Percentiles rank a stretch among this genome's conserved stretches.
phyloP scores from a whole-genome alignment of 2,888 invertebrate genomes.

The Ctenicera cuprea region DNA sequence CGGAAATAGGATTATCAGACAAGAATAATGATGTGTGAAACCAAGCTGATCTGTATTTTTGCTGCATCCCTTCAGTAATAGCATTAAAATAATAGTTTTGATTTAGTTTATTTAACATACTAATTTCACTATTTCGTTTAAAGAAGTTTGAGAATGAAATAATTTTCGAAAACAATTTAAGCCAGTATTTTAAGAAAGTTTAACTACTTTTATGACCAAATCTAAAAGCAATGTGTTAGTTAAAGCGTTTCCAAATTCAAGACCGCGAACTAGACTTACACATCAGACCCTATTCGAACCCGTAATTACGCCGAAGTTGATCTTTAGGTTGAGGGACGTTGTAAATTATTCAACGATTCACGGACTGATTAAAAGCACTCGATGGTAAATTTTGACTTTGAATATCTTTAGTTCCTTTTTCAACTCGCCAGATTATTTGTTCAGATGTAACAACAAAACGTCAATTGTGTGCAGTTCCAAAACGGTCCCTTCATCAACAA shows the following conservation, averaged over 20 bases:
- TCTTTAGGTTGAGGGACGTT: conserved; percentile 15
- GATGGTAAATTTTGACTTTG: not conserved
- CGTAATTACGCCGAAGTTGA: conserved; percentile 14
- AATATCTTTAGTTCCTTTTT: not conserved
- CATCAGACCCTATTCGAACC: not conserved
- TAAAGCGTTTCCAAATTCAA: no score
- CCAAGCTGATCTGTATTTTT: not conserved
- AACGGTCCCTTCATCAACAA: no score
- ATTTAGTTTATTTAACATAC: not conserved
- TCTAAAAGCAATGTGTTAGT: no score
- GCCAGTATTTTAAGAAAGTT: no score
- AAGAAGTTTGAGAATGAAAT: no score
- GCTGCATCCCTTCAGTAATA: not conserved
- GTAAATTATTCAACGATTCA: conserved; percentile 12
- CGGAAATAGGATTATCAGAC: conserved; percentile 13
- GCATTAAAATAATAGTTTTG: not conserved
- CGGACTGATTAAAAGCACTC: conserved; percentile 2
- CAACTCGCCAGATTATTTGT: not conserved
- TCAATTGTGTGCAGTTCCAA: no score
- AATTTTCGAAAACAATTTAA: no score
- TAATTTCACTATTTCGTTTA: no score
- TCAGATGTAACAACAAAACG: no score
- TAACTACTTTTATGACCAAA: no score
- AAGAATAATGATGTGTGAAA: conserved; percentile 11
- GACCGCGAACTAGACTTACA: not conserved